Evolutionary conservation across 2,888 invertebrate genomes (phyloP).

Genomic region (Chelonus formosanus): DNA sequence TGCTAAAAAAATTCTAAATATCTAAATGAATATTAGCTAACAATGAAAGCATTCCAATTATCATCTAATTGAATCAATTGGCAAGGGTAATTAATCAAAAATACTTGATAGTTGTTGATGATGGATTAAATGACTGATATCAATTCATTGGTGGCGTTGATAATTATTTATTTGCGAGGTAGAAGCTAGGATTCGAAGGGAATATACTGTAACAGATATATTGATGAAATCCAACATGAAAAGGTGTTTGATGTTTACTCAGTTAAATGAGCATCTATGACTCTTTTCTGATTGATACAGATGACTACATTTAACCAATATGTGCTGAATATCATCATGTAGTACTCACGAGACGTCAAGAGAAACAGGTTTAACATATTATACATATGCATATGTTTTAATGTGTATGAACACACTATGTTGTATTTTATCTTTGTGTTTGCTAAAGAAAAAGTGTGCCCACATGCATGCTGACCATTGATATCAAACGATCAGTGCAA

Average conservation of each 20-base stretch:
- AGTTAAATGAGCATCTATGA: constrained; percentile 23
- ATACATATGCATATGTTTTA: background rate
- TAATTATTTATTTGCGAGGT: no score
- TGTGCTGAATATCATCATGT: constrained; percentile 44
- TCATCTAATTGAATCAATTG: no score
- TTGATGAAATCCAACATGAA: constrained; percentile 16
- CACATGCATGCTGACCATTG: constrained; percentile 35
- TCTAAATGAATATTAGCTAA: no score
- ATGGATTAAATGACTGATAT: no score
- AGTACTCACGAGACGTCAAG: constrained; percentile 14
- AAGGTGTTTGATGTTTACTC: constrained; percentile 27
- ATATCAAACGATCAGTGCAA: constrained; percentile 42
- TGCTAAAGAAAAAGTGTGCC: constrained; percentile 14
- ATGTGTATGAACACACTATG: background rate
- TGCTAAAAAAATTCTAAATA: constrained; percentile 37
- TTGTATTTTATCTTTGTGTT: constrained; percentile 12
- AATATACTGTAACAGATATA: constrained; percentile 35
- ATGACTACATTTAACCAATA: constrained; percentile 54
- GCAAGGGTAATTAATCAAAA: no score
- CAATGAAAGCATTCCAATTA: no score
- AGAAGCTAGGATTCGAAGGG: constrained; percentile 46
- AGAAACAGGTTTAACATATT: constrained; percentile 50
- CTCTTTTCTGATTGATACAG: constrained; percentile 53
- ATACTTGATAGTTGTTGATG: no score
- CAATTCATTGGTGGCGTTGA: no score